Base-by-base conservation (phyloP, 2,888 invertebrate genomes). In the Hydroisotoma schaefferi region DNA sequence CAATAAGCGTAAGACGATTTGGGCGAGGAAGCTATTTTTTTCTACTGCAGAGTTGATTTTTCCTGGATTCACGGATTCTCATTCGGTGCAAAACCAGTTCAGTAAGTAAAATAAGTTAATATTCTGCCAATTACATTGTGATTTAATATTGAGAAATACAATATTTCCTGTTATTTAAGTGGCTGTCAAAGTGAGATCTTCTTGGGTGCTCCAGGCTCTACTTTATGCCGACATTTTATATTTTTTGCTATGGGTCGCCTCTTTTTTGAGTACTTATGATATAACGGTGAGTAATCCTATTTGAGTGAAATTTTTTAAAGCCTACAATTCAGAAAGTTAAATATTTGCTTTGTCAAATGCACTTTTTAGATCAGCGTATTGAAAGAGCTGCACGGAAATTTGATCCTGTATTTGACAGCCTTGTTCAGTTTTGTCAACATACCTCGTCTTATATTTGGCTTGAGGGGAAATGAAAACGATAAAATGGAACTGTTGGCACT, bases 401-500 rank as follows among this genome's bases (percentile, higher is more conserved):
- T 67, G 2, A 29, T 59, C n/a, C 22, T 67, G 2, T 67, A 62
- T 18, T 23, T 67, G 15, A 61, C 67, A 2, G 25, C 49, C 18
- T 37, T 67, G 23, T 67, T 67, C 38, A 57, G 55, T 22, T 18
- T 64, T 22, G 64, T 64, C 18, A 67, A 67, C 40, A 44, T 62
- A 10, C 55, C 60, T 44, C 64, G 67, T 12, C 55, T 61, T 15
- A 43, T 59, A 3, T 67, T 67, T 53, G 67, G 67, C 15, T 44
- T 67, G 10, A 58, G 55, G 49, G 67, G 67, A 25, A 67, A 67
- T 49, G 61, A 61, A 55, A 61, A 61, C 26, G 67, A 67, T 43
- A 64, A 67, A 59, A 59, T 67, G 15, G 64, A 67, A 58, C 62
- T 61, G 44, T 56, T 67, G 47, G 67, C 67, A 12, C 37, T 67